A percentile compares a stretch with the other conserved stretches of the same genome.
phyloP scores from a whole-genome alignment of 2,888 invertebrate genomes.

The Papilio protenor region DNA sequence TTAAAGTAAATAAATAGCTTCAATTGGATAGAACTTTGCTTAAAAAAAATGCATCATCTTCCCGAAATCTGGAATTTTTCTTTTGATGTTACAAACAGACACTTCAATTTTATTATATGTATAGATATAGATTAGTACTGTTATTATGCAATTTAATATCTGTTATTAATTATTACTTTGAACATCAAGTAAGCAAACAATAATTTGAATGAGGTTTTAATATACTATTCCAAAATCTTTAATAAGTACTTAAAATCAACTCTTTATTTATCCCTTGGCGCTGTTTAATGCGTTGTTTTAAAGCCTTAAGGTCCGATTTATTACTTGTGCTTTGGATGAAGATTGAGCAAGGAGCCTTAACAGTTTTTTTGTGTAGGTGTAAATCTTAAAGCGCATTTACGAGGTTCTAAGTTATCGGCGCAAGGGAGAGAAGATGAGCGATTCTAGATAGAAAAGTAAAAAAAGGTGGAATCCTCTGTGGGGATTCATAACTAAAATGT shows the following conservation, averaged over 20 bases:
- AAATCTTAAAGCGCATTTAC: constrained; percentile 78
- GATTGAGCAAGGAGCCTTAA: constrained; percentile 72
- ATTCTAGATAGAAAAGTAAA: not conserved
- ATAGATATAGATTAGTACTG: no score
- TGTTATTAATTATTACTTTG: not conserved
- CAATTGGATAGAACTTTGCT: no score
- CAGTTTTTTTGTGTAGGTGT: constrained; percentile 82
- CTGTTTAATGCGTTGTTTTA: constrained; percentile 55
- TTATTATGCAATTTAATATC: no score
- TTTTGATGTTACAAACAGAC: no score
- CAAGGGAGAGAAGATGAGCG: constrained; percentile 44
- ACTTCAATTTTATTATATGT: no score
- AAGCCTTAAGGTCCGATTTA: constrained; percentile 63
- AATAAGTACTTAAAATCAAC: not conserved
- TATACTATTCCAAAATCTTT: not conserved
- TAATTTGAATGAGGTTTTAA: not conserved
- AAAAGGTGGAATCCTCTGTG: not conserved
- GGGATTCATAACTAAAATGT: not conserved
- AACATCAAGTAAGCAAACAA: not conserved
- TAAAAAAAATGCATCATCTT: no score
- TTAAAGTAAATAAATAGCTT: no score
- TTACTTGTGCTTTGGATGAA: constrained; percentile 63
- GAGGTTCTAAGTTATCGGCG: constrained; percentile 55
- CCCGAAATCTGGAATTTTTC: no score
- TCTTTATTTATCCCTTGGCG: constrained; percentile 39